Evolutionary conservation across 2,888 invertebrate species (phyloP).

Genomic region (Vandiemenella viatica): DNA sequence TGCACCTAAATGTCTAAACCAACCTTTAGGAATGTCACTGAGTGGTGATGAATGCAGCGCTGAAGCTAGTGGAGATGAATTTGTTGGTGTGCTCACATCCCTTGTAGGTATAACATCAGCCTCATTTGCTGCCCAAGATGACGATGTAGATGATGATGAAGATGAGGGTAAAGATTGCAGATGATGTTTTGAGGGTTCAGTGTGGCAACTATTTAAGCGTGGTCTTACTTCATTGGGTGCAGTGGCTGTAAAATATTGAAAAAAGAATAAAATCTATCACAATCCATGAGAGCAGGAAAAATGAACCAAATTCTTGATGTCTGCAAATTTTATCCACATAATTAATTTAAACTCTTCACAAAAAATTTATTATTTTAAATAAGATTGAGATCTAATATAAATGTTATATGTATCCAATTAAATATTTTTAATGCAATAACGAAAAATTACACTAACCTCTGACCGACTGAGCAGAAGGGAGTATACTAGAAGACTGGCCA

Average conservation of each 20-base stretch:
- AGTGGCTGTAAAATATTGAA: conserved; percentile 28
- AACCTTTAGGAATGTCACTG: no score
- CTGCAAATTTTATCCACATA: no score
- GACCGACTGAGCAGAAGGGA: conserved; percentile 41
- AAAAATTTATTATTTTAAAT: background rate
- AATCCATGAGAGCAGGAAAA: background rate
- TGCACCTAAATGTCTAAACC: no score
- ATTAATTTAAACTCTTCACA: background rate
- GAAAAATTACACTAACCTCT: conserved; percentile 37
- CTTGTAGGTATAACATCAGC: conserved; percentile 22
- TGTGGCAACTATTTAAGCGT: conserved; percentile 39
- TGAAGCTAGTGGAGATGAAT: no score
- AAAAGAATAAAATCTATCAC: background rate
- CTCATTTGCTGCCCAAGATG: conserved; percentile 16
- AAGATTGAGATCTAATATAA: no score
- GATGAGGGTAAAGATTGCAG: conserved; percentile 7
- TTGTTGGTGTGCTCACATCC: conserved; percentile 14
- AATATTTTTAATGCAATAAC: no score
- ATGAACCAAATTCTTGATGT: background rate
- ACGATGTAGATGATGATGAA: background rate
- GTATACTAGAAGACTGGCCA: conserved; percentile 45
- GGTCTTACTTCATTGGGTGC: conserved; percentile 37
- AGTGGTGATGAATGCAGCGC: no score
- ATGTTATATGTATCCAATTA: no score
- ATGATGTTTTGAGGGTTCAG: conserved; percentile 28